These are phyloP conservation scores for Terrapene triunguis DNA, from an alignment of 2,113 vertebrate genomes.

Conservation along the genomic window DNA sequence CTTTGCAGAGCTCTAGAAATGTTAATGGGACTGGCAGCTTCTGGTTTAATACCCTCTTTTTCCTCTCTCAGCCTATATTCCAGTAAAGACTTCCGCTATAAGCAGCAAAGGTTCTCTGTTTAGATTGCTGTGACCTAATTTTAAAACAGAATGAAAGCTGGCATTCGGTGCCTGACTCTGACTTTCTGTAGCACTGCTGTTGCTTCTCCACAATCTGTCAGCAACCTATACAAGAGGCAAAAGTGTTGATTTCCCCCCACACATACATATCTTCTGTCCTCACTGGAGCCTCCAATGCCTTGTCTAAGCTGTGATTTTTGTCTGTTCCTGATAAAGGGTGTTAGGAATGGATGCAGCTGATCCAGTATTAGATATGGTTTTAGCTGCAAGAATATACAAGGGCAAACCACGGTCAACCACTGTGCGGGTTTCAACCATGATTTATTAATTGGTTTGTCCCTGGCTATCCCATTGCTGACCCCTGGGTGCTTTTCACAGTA, in stretches of 20 bases:
- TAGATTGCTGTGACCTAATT: not conserved
- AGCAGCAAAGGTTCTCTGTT: not conserved
- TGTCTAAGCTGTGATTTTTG: rapidly evolving
- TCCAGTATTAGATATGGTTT: not conserved
- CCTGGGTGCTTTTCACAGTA: not conserved
- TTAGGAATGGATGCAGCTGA: not conserved
- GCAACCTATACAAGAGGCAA: not conserved
- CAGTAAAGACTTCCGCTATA: not conserved
- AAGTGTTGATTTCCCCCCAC: not conserved
- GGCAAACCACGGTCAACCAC: not conserved
- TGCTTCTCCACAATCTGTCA: not conserved
- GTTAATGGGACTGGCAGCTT: not conserved
- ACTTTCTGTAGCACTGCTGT: not conserved
- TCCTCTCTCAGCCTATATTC: not conserved
- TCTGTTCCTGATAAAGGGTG: not conserved
- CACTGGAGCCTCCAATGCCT: not conserved
- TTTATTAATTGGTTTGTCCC: not conserved
- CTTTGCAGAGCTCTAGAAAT: not conserved
- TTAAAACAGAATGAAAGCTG: not conserved
- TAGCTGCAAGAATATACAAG: not conserved
- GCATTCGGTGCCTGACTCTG: not conserved
- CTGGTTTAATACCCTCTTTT: not conserved
- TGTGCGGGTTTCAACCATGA: not conserved
- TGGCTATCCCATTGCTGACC: not conserved
- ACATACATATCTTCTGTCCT: rapidly evolving